A percentile compares a stretch with the other conserved stretches of the same genome.
phyloP scores from a whole-genome alignment of 2,888 invertebrate species.

The Sinelater perroti region DNA sequence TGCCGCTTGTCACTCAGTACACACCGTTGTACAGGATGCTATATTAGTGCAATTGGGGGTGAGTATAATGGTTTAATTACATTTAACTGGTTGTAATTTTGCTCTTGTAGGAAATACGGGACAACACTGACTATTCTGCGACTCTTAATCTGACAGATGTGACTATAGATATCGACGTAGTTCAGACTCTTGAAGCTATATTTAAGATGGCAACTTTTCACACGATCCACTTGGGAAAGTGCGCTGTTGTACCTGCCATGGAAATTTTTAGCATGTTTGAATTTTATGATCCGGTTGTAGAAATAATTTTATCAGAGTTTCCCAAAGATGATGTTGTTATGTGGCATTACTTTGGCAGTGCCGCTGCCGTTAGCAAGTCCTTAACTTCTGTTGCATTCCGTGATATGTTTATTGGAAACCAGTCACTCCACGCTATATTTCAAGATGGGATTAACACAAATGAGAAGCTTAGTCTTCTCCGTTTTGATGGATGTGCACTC shows the following conservation, averaged over 20 bases:
- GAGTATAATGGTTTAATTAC: background rate
- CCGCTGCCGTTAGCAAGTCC: background rate
- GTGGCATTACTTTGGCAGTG: conserved; percentile 44
- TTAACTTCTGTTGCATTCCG: conserved; percentile 45
- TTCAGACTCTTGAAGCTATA: conserved; percentile 56
- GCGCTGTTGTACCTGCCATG: conserved; percentile 50
- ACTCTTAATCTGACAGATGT: conserved; percentile 51
- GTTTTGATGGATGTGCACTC: conserved; percentile 53
- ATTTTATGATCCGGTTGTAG: conserved; percentile 54
- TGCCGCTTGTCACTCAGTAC: background rate
- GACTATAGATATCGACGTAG: conserved; percentile 54
- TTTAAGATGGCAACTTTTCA: conserved; percentile 56
- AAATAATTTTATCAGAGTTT: conserved; percentile 51
- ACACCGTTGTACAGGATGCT: background rate
- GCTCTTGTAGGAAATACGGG: conserved; percentile 53
- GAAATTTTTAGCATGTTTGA: conserved; percentile 56
- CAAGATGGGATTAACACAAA: conserved; percentile 49
- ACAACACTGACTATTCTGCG: conserved; percentile 56
- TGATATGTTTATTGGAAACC: conserved; percentile 52
- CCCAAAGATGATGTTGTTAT: conserved; percentile 52
- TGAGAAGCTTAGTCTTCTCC: conserved; percentile 51
- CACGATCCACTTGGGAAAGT: conserved; percentile 51
- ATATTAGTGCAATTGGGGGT: background rate
- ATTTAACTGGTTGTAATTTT: background rate
- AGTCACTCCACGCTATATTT: conserved; percentile 51